Conservation (phyloP, 2,888 invertebrate species). For the Hermodice carunculata region DNA sequence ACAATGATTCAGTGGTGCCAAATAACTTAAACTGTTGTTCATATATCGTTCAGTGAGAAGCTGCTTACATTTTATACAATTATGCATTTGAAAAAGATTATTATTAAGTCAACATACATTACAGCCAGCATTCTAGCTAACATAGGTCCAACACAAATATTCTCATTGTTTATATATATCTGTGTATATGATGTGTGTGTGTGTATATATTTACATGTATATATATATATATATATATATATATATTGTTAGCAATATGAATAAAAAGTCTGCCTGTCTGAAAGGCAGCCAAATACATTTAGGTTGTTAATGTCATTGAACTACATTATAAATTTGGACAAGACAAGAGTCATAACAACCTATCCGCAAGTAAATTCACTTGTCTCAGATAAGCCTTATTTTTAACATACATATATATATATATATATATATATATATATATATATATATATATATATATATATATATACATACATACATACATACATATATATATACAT, state of each 20-base stretch:
- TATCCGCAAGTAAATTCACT: too few species aligned
- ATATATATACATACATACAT: slow-evolving; percentile 1
- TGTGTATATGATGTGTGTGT: slow-evolving; percentile 7
- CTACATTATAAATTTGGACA: not conserved
- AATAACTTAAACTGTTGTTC: too few species aligned
- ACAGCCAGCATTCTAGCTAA: too few species aligned
- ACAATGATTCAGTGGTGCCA: too few species aligned
- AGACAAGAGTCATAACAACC: not conserved
- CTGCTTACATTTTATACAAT: too few species aligned
- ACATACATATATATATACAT: not conserved
- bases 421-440: slow-evolving; percentile 11
- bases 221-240: slow-evolving; percentile 12
- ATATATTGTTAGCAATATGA: not conserved
- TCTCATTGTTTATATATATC: not conserved
- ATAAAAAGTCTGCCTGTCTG: not conserved
- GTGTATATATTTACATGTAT: slow-evolving; percentile 4
- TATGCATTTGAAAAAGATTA: too few species aligned
- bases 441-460: slow-evolving; percentile 4
- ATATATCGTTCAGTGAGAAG: too few species aligned
- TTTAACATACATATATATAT: not conserved
- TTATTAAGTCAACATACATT: too few species aligned
- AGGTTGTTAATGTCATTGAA: not conserved
- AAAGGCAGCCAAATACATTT: not conserved
- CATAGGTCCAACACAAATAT: not conserved
- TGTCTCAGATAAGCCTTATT: not conserved